Evolutionary conservation across 2,113 vertebrate genomes (phyloP).

Genomic region (Rattus rattus): DNA sequence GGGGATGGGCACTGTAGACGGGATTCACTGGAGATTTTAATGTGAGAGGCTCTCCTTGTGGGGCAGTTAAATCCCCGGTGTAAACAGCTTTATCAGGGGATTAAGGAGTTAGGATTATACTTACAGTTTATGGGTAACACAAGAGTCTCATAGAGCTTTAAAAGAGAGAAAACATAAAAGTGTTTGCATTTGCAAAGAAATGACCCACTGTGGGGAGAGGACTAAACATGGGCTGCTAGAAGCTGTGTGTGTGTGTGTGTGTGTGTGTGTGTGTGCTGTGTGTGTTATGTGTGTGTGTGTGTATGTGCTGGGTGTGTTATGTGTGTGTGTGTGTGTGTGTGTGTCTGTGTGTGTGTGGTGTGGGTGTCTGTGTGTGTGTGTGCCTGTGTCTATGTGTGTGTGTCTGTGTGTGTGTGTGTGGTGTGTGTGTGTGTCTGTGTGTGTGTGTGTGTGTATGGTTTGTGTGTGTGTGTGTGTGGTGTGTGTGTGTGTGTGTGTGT

Average conservation of each 20-base stretch:
- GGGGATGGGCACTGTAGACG: background rate
- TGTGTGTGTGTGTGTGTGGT: too few species aligned
- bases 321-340: too few species aligned
- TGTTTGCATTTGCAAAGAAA: background rate
- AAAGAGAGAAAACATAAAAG: background rate
- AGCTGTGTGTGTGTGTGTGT: background rate
- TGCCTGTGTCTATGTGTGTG: too few species aligned
- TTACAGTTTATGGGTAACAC: background rate
- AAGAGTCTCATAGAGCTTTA: background rate
- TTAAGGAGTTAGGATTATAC: background rate
- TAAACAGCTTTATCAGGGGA: background rate
- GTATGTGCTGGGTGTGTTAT: too few species aligned
- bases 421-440: too few species aligned
- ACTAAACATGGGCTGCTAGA: background rate
- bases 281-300: too few species aligned
- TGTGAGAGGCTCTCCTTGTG: background rate
- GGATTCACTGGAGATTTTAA: fast-evolving
- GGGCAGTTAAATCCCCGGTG: background rate
- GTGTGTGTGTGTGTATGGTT: too few species aligned
- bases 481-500: too few species aligned
- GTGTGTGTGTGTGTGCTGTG: too few species aligned
- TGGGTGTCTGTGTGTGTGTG: too few species aligned
- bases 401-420: too few species aligned
- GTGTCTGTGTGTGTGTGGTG: too few species aligned
- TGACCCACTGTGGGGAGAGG: background rate